phyloP scores from a whole-genome alignment of 1,140 invertebrate genomes.

The Tachypleus tridentatus region DNA sequence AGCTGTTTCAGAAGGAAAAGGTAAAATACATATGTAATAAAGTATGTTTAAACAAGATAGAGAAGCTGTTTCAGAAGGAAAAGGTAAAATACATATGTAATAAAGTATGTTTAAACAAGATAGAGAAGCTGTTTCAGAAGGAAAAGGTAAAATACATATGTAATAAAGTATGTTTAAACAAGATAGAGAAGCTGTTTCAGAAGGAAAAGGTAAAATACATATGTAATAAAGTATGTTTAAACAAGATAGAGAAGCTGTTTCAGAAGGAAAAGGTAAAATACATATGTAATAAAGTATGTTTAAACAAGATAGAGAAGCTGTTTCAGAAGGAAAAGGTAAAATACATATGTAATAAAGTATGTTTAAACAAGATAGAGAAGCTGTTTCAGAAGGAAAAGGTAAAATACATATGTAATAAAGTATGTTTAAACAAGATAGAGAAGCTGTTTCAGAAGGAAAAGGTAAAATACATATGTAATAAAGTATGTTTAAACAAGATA shows the following conservation, averaged over 20 bases:
- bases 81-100: slow-evolving; percentile 21
- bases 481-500: slow-evolving; percentile 45
- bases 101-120: slow-evolving; percentile 44
- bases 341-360: too few relatives aligned
- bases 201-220: slow-evolving; percentile 28
- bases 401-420: background rate
- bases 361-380: slow-evolving; percentile 40
- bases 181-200: slow-evolving; percentile 33
- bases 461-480: slow-evolving; percentile 13
- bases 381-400: slow-evolving; percentile 30
- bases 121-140: slow-evolving; percentile 27
- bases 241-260: slow-evolving; percentile 35
- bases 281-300: too few relatives aligned
- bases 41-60: slow-evolving; percentile 44
- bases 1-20: slow-evolving; percentile 29
- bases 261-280: slow-evolving; percentile 28
- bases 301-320: slow-evolving; percentile 39
- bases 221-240: slow-evolving; percentile 31
- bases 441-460: slow-evolving; percentile 29
- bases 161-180: slow-evolving; percentile 37
- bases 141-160: slow-evolving; percentile 26
- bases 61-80: slow-evolving; percentile 28
- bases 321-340: slow-evolving; percentile 29
- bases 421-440: slow-evolving; percentile 42
- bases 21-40: slow-evolving; percentile 13